Evolutionary conservation across 1,140 invertebrate species (phyloP).

Genomic region (Carcinoscorpius rotundicauda): DNA sequence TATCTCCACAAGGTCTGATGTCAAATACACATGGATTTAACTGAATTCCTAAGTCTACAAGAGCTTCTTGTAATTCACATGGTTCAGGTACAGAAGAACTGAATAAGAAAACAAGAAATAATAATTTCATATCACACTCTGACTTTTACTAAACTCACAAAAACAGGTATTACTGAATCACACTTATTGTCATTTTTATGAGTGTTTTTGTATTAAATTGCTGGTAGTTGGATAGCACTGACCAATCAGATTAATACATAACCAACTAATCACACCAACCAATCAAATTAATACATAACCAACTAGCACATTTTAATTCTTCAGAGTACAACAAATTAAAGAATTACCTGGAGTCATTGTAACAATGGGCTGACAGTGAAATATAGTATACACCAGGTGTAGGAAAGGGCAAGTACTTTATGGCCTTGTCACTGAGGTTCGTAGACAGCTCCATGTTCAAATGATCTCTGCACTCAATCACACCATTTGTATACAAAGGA

Average conservation of each 20-base stretch:
- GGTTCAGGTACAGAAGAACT: background rate
- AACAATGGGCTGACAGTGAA: slow-evolving; percentile 26
- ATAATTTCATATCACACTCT: too few species aligned
- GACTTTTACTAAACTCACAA: too few species aligned
- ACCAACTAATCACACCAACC: too few species aligned
- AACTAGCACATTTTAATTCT: too few species aligned
- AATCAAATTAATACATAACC: too few species aligned
- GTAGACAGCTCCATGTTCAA: slow-evolving; percentile 41
- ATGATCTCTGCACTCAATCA: slow-evolving; percentile 45
- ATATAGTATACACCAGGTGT: slow-evolving; percentile 60
- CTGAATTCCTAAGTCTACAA: slow-evolving; percentile 5
- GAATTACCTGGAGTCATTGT: slow-evolving; percentile 7
- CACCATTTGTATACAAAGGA: slow-evolving; percentile 36
- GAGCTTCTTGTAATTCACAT: background rate
- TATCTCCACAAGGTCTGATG: slow-evolving; percentile 36
- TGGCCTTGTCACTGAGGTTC: slow-evolving; percentile 26
- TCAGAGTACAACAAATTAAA: background rate
- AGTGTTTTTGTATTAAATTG: too few species aligned
- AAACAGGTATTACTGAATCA: too few species aligned
- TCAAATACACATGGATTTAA: slow-evolving; percentile 45
- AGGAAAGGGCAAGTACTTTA: slow-evolving; percentile 56
- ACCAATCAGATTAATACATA: too few species aligned
- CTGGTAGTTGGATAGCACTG: too few species aligned
- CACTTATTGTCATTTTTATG: too few species aligned
- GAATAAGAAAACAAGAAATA: background rate